A percentile compares a stretch with the other conserved stretches of the same genome.
Conservation (phyloP, 2,888 invertebrate genomes). For the Punctoribates punctum region DNA sequence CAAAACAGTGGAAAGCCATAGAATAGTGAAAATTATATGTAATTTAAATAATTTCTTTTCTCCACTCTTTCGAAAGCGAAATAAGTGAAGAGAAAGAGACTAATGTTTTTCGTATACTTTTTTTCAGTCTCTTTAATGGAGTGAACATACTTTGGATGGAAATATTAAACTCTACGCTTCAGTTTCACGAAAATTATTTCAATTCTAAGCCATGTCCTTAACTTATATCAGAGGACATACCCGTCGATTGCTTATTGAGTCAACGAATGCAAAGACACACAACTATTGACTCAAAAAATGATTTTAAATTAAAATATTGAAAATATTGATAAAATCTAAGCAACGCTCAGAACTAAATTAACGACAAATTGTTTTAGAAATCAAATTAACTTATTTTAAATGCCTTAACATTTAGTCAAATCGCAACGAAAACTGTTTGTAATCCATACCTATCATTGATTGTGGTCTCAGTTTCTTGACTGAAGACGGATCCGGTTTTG, state of each 20-base stretch:
- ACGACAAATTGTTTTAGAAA: too few relatives aligned
- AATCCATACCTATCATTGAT: conserved; percentile 8
- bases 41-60: not conserved
- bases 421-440: not conserved
- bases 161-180: conserved; percentile 48
- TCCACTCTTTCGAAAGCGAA: not conserved
- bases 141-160: conserved; percentile 49
- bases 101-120: not conserved
- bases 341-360: too few relatives aligned
- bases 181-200: conserved; percentile 47
- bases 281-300: not conserved
- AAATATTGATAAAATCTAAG: too few relatives aligned
- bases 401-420: not conserved
- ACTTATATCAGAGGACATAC: not conserved
- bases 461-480: conserved; percentile 4
- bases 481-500: not conserved
- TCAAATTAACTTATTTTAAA: conserved; percentile 7
- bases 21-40: not conserved
- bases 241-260: too few relatives aligned
- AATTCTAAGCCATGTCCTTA: conserved; percentile 41
- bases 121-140: conserved; percentile 46
- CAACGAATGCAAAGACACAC: not conserved
- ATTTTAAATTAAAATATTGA: too few relatives aligned
- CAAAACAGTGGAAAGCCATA: not conserved
- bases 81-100: not conserved